A percentile compares a stretch with the other conserved stretches of the same genome.
phyloP scores from a whole-genome alignment of 1,140 invertebrate genomes.

The Anoplophora glabripennis region DNA sequence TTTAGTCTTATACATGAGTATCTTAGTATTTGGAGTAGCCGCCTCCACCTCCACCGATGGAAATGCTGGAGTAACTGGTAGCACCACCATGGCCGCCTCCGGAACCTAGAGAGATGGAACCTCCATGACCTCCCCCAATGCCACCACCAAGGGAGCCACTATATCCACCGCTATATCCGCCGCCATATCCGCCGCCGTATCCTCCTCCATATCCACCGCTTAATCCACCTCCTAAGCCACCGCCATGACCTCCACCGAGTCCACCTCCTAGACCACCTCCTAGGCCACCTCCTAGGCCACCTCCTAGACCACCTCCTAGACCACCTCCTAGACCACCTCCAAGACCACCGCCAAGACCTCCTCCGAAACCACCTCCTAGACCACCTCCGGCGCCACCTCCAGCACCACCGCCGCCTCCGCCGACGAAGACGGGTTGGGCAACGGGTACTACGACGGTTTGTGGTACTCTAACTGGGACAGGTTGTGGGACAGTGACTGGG shows the following conservation, averaged over 20 bases:
- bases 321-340: slow-evolving; percentile 28
- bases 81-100: slow-evolving; percentile 23
- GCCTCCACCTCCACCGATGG: slow-evolving; percentile 23
- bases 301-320: slow-evolving; percentile 29
- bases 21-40: slow-evolving; percentile 23
- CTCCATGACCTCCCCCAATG: slow-evolving; percentile 11
- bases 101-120: slow-evolving; percentile 3
- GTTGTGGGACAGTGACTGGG: slow-evolving; percentile 38
- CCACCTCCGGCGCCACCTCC: slow-evolving; percentile 19
- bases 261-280: slow-evolving; percentile 12
- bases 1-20: slow-evolving; percentile 7
- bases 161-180: slow-evolving; percentile 18
- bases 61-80: slow-evolving; percentile 34
- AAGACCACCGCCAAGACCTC: slow-evolving; percentile 16
- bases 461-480: slow-evolving; percentile 37
- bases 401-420: slow-evolving; percentile 27
- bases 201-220: slow-evolving; percentile 24
- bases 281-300: slow-evolving; percentile 16
- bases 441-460: slow-evolving; percentile 38
- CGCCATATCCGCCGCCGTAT: slow-evolving; percentile 20
- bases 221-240: slow-evolving; percentile 15
- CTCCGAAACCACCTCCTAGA: slow-evolving; percentile 19
- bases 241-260: slow-evolving; percentile 21
- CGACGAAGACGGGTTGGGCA: slow-evolving; percentile 46
- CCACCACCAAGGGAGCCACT: slow-evolving; percentile 1